Base-by-base conservation (phyloP, 2,113 vertebrate genomes). In the Eulemur macaco region DNA sequence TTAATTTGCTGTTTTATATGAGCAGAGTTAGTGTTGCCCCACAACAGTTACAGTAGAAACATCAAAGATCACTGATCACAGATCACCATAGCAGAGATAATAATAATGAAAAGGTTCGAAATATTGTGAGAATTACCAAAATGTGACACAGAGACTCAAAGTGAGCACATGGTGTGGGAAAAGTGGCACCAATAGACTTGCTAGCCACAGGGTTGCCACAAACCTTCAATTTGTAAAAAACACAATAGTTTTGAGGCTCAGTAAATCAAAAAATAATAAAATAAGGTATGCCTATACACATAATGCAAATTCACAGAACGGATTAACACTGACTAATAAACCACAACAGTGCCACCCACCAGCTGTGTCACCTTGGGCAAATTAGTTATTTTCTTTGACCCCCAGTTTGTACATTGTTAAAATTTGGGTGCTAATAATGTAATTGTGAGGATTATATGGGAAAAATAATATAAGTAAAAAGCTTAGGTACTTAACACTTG, bases 381-480 rank as follows among this genome's bases (percentile, higher is more conserved):
- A 90, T 88, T 58, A 42, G 10, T 86, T 17, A 83, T 73, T 94
- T 7, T 91, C 68, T 83, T 82, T 86, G 34, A 73, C 27, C 8
- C 8, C 27, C 66, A 80, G 17, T 84, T 93, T 93, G 56, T 89
- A 37, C 8, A 80, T 73, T 45, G 89, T 96, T 86, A 89, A 91
- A 91, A 52, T 86, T n/a, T 95, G 34, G 18, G 8, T 95, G 27
- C 45, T 90, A 93, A 80, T 86, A 74, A 63, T 47, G 8, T 54
- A 50, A 78, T 34, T 81, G 8, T 90, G 54, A 85, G 8, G 27
- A 77, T 88, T 85, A 86, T 91, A 52, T 88, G 6, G 11, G 5
- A 96, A 45, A 31, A 45, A n/a, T 52, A 77, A 77, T 31, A 13
- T 89, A 88, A 66, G 12, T 88, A 42, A 89, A 69, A 54, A 78